Base-by-base conservation (phyloP, 1,140 invertebrate genomes). In the Ceratoteleas bidentatus region DNA sequence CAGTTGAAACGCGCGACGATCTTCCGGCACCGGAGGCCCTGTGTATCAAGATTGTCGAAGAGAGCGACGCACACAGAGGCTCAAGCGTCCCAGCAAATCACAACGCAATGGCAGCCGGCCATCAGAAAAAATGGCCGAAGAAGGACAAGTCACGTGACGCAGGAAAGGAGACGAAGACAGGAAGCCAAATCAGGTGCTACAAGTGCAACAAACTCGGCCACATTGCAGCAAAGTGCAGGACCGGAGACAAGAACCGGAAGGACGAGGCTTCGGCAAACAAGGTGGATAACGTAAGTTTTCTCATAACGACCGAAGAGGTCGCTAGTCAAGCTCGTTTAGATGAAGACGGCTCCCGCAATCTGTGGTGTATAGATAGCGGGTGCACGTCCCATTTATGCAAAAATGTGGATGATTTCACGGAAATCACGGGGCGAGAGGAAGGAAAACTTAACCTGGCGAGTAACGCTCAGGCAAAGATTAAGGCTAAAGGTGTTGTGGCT, bases 191-290 rank as follows among this genome's bases (percentile, higher is more conserved):
- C 6, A 36, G 56, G 0, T 58, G 56, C 32, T 58, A 15, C 32
- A 58, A 43, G 11, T 58, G 56, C 24, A 40, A 58, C 10, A 40
- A 58, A 32, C 13, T 58, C 56, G 56, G 56, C 3, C 56, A 58
- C 14, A 43, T 40, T 11, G 56, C 56, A 40, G 38, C 38, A 8
- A 36, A 58, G 11, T 58, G 56, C 9, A n/a, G 43, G 53, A 43
- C 8, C 9, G 8, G 8, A 3, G 9, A 43, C n/a, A 43, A 43
- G 40, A 11, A 43, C 40, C 50, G 24, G 34, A 13, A 24, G 88
- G 88, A 83, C 56, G 88, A 89, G 33, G 84, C 87, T 13, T 87
- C 85, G 54, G 88, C 87, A 36, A 91, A 24, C 9, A 34, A 24
- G 5, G 54, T 32, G n/a, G 24, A 58, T 24, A 3, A 33, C 13